Evolutionary conservation across 2,113 vertebrate genomes (phyloP), one percentile per base, ranked within the genome.

Genomic region (Ranitomeya imitator): DNA sequence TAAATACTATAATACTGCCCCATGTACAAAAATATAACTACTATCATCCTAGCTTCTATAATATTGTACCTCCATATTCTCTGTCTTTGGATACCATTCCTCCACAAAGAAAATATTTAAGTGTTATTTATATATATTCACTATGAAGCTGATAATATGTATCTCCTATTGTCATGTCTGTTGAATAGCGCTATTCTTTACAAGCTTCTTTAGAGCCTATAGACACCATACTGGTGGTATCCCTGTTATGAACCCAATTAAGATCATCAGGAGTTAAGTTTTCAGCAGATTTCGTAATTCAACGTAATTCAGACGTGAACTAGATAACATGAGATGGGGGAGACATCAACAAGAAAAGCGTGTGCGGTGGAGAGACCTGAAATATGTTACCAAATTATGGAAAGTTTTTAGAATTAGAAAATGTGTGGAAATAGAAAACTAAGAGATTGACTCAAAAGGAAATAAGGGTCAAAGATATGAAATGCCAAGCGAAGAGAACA

Each of bases 1-100:
- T 26, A 71, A 71, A 23, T 71, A 71, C 23, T 71, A 71, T 71
- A 71, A 71, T 71, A 71, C 67, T 71, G 67, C 67, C 67, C 67
- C 26, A 71, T 71, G 12, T 71, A 71, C 67, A 71, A 71, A 13
- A 71, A 71, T 71, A 71, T 71, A 31, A 31, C 67, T 71, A 71
- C 67, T 31, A 71, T 71, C 14, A 65, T 65, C 21, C 21, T 65
- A 71, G 14, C 67, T 71, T 26, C 23, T 71, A 71, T 71, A 71
- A 71, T 73, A 37, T 23, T 37, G 69, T 9, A 9, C 69, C 21
- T 16, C 69, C 26, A 45, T 45, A 45, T 45, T 45, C 37, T 45
- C 37, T 45, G 37, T 45, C 37, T 45, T 45, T 45, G 37, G 37
- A 45, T 45, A 45, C 37, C 5, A 45, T 45, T 45, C 37, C 37